Evolutionary conservation across 2,888 invertebrate species (phyloP), one percentile per base, ranked within the genome.

Genomic region (Syrphus vitripennis): DNA sequence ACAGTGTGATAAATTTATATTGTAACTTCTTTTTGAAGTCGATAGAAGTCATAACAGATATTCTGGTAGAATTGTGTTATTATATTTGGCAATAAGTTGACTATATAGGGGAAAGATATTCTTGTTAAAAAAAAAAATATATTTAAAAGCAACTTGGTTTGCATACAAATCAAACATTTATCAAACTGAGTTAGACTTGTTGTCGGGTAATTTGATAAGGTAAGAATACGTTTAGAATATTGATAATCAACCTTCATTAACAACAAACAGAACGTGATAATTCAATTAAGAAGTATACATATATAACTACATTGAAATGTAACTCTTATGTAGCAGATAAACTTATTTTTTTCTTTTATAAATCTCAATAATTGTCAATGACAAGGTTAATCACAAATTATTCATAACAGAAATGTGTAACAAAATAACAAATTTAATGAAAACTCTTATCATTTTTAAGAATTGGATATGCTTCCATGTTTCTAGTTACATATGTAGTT

Each of bases 1-100:
- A 80, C 50, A 42, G 48, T 24, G 21, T 57, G 34, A 76, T 76
- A 57, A 76, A 76, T 76, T 76, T 45, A 12, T 55, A 34, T 29
- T 55, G 53, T 34, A 71, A 67, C 67, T 50, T 48, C 67, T n/a
- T 67, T 67, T 67, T 50, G 24, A 65, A 67, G 50, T 50, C 6
- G 21, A 34, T 67, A 50, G 21, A 21, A n/a, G n/a, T n/a, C 9
- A 48, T 19, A 37, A 50, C 34, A 67, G 67, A 24, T 34, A 21
- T 45, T 65, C 16, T 26, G 42, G 29, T 37, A 26, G 42, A 45
- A 29, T n/a, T 42, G 14, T 21, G 29, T n/a, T 7, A 19, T 45
- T 16, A 45, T 45, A 19, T 65, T 65, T 65, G 29, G 42, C 42
- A 63, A 63, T 26, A 42, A 42, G 19, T 63, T 63, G 40, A 24